Percentiles rank a stretch among this genome's conserved stretches.
These are phyloP conservation scores for Philaenus spumarius DNA, from an alignment of 1,140 invertebrate genomes.

Conservation along the genomic window DNA sequence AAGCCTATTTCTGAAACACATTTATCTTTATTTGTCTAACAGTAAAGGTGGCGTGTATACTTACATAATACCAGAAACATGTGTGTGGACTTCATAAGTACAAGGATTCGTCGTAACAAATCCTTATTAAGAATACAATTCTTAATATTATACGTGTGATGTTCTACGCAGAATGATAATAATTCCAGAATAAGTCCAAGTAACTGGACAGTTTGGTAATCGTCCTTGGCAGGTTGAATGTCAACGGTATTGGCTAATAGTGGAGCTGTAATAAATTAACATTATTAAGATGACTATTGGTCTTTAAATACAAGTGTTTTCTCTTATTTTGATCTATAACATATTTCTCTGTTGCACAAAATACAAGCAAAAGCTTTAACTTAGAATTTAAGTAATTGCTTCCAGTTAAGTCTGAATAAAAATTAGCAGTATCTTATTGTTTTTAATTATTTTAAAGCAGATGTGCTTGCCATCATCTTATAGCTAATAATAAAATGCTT, in stretches of 20 bases:
- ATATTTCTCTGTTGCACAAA: too few species aligned
- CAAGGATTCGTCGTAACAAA: slow-evolving; percentile 86
- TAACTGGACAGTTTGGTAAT: slow-evolving; percentile 93
- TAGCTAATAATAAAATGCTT: too few species aligned
- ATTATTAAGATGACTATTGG: too few species aligned
- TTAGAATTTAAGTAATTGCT: too few species aligned
- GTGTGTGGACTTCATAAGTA: slow-evolving; percentile 96
- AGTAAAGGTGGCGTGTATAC: slow-evolving; percentile 27
- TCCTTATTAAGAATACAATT: slow-evolving; percentile 97
- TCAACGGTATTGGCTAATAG: slow-evolving; percentile 83
- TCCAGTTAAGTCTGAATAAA: too few species aligned
- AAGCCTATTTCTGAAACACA: not conserved
- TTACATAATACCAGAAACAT: slow-evolving; percentile 93
- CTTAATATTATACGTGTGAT: slow-evolving; percentile 98
- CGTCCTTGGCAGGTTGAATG: slow-evolving; percentile 81
- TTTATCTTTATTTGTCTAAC: too few species aligned
- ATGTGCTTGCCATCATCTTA: too few species aligned
- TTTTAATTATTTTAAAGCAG: too few species aligned
- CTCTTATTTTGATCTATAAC: too few species aligned
- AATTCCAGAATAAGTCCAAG: slow-evolving; percentile 91
- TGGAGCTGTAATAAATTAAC: slow-evolving; percentile 61
- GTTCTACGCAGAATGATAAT: slow-evolving; percentile 99
- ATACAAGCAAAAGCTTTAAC: too few species aligned
- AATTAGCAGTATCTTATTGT: too few species aligned
- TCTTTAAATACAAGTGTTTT: too few species aligned